phyloP scores from a whole-genome alignment of 2,113 vertebrate species.

The Poecile atricapillus region DNA sequence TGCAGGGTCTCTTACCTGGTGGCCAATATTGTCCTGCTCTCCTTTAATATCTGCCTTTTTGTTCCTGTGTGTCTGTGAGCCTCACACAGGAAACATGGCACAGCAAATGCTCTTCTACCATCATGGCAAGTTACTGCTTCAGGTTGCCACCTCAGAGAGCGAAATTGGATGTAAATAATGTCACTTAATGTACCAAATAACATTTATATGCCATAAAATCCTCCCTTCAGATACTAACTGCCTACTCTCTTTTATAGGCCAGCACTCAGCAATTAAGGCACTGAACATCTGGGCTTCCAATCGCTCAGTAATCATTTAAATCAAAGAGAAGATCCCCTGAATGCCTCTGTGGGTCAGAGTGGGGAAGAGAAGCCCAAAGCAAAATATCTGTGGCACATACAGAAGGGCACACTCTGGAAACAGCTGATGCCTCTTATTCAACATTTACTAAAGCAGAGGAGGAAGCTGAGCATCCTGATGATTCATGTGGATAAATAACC shows the following conservation, averaged over 20 bases:
- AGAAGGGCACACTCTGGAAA: constrained; percentile 30
- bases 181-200: constrained; percentile 42
- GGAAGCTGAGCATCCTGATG: constrained; percentile 30
- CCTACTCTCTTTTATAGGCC: constrained; percentile 33
- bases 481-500: constrained; percentile 56
- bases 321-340: constrained; percentile 39
- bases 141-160: constrained; percentile 4
- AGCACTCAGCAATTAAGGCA: constrained; percentile 38
- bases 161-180: constrained; percentile 49
- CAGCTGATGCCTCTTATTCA: constrained; percentile 62
- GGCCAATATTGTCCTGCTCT: neutral
- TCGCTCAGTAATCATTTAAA: constrained; percentile 33
- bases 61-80: neutral
- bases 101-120: neutral
- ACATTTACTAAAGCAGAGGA: constrained; percentile 41
- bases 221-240: constrained; percentile 37
- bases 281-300: constrained; percentile 52
- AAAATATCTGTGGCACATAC: constrained; percentile 13
- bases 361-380: constrained; percentile 40
- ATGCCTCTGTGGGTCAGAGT: constrained; percentile 28
- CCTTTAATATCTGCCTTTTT: neutral
- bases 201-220: constrained; percentile 39
- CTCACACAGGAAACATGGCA: neutral
- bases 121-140: neutral
- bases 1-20: neutral